Conservation (phyloP, 2,888 invertebrate genomes). For the Hofmannophila pseudospretella region DNA sequence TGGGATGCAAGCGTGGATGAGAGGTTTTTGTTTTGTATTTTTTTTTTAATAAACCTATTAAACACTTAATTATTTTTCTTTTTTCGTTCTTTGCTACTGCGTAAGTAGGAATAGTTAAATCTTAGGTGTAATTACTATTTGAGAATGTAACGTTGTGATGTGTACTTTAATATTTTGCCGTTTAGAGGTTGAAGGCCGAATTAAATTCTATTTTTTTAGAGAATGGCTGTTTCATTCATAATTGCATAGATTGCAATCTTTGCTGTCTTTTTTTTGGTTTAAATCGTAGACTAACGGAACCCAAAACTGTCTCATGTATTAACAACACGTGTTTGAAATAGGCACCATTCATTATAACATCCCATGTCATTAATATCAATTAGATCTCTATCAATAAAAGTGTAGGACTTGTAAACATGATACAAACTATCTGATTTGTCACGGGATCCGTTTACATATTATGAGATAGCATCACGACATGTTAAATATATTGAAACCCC, state of each 20-base stretch:
- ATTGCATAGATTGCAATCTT: no score
- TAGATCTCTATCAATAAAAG: not conserved
- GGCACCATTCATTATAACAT: not conserved
- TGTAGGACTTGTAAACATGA: not conserved
- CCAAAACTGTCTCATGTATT: no score
- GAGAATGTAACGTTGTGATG: conserved; percentile 39
- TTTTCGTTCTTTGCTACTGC: conserved; percentile 21
- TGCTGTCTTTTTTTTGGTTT: no score
- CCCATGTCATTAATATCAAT: not conserved
- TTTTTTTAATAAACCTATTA: conserved; percentile 73
- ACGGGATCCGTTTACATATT: not conserved
- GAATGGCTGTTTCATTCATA: conserved; percentile 36
- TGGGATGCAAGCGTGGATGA: conserved; percentile 59
- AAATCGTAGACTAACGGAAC: no score
- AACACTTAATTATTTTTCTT: conserved; percentile 50
- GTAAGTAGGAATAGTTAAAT: not conserved
- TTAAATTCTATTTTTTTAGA: conserved; percentile 70
- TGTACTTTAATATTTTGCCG: conserved; percentile 41
- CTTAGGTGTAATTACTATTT: not conserved
- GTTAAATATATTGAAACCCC: no score
- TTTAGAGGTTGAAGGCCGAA: conserved; percentile 51
- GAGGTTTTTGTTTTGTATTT: conserved; percentile 61
- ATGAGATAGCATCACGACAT: no score
- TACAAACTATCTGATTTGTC: not conserved
- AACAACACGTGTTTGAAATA: no score